phyloP scores from a whole-genome alignment of 2,888 invertebrate species.

The Coenonympha glycerion region DNA sequence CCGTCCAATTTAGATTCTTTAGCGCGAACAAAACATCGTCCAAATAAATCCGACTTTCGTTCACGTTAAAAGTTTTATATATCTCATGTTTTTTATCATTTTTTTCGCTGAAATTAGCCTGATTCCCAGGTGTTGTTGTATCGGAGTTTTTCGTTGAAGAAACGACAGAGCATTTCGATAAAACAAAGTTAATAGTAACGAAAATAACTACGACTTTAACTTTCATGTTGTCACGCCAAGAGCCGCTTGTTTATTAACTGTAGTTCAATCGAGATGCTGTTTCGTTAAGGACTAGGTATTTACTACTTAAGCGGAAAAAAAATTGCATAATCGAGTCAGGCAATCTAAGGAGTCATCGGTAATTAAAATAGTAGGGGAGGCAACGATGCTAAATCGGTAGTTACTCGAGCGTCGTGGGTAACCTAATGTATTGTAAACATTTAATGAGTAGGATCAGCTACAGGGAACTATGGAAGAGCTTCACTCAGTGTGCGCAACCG shows the following conservation, averaged over 20 bases:
- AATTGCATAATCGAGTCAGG: conserved; percentile 43
- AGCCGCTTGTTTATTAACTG: conserved; percentile 33
- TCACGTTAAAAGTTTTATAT: conserved; percentile 30
- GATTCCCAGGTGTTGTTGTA: conserved; percentile 19
- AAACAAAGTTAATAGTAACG: conserved; percentile 1
- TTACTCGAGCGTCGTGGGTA: no score
- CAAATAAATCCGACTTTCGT: conserved; percentile 47
- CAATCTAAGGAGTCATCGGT: conserved; percentile 34
- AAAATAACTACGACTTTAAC: no score
- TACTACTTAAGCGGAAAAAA: conserved; percentile 34
- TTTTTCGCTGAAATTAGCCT: conserved; percentile 15
- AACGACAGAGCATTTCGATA: conserved; percentile 8
- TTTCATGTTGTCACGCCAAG: conserved; percentile 39
- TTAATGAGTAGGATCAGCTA: no score
- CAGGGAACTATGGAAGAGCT: no score
- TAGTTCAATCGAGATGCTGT: conserved; percentile 32
- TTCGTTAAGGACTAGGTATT: no score
- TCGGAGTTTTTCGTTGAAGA: conserved; percentile 17
- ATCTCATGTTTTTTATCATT: conserved; percentile 30
- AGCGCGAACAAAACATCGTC: conserved; percentile 59
- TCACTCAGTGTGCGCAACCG: no score
- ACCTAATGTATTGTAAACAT: no score
- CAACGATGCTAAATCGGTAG: no score
- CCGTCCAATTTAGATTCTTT: conserved; percentile 55
- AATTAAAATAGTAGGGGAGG: conserved; percentile 38